Evolutionary conservation across 1,140 invertebrate genomes (phyloP).

Genomic region (Leptopilina clavipes): DNA sequence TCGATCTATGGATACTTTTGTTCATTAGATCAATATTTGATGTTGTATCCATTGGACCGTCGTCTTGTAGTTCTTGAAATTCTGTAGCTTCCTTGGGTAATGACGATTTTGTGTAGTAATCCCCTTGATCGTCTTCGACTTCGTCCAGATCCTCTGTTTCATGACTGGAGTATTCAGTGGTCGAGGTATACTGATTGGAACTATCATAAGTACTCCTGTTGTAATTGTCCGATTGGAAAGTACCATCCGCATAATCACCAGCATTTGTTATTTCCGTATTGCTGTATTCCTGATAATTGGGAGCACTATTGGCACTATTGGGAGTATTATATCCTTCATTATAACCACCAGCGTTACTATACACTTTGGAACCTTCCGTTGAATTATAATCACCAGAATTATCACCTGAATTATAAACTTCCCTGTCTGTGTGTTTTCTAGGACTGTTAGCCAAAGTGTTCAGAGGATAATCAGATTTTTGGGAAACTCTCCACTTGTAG

Average conservation of each 20-base stretch:
- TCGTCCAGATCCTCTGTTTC: too few relatives aligned
- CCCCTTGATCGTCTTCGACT: too few relatives aligned
- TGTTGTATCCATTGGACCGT: too few relatives aligned
- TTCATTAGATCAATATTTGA: background rate
- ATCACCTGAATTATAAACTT: background rate
- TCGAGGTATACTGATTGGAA: too few relatives aligned
- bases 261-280: too few relatives aligned
- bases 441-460: background rate
- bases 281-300: too few relatives aligned
- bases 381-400: background rate
- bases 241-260: too few relatives aligned
- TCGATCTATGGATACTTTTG: background rate
- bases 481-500: conserved; percentile 51
- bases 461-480: background rate
- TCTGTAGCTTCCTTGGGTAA: background rate
- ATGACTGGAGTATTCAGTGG: too few relatives aligned
- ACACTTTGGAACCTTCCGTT: background rate
- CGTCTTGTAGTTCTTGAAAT: background rate
- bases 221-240: too few relatives aligned
- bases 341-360: background rate
- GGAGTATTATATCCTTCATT: too few relatives aligned
- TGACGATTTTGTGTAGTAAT: too few relatives aligned
- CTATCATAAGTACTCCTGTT: too few relatives aligned
- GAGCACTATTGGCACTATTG: background rate
- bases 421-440: background rate